A percentile compares a stretch with the other conserved stretches of the same genome.
Evolutionary conservation across 2,113 vertebrate genomes (phyloP).

Genomic region (Microcebus jonahi): DNA sequence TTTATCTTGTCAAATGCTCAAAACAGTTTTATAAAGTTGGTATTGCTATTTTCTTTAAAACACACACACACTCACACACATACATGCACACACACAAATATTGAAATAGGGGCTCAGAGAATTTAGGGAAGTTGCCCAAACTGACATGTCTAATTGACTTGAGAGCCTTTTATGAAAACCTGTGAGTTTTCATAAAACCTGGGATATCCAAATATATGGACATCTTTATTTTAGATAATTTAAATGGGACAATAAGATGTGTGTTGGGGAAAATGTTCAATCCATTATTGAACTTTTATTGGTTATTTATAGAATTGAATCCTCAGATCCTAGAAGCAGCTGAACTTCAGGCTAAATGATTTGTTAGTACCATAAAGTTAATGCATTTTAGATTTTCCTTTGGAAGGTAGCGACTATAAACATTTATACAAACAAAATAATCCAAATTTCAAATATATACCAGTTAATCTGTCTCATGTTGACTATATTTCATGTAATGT

Average conservation of each 20-base stretch:
- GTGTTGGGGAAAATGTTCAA: background rate
- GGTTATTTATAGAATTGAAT: slow-evolving; percentile 20
- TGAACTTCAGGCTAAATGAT: slow-evolving; percentile 7
- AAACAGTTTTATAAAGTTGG: background rate
- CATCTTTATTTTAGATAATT: background rate
- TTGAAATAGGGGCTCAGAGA: background rate
- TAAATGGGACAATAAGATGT: background rate
- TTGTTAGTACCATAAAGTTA: slow-evolving; percentile 21
- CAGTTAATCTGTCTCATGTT: slow-evolving; percentile 30
- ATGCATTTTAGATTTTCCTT: slow-evolving; percentile 42
- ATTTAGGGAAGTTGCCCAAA: background rate
- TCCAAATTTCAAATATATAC: background rate
- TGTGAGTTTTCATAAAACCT: background rate
- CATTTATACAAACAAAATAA: slow-evolving; percentile 47
- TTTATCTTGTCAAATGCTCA: background rate
- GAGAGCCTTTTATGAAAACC: background rate
- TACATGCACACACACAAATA: background rate
- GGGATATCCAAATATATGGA: background rate
- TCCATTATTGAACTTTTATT: background rate
- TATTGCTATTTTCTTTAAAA: background rate
- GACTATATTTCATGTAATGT: slow-evolving; percentile 49
- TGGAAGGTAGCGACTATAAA: background rate
- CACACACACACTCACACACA: background rate
- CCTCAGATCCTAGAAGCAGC: background rate
- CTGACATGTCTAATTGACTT: background rate